Conservation (phyloP, 2,888 invertebrate species). For the Drosophila buzzatii region DNA sequence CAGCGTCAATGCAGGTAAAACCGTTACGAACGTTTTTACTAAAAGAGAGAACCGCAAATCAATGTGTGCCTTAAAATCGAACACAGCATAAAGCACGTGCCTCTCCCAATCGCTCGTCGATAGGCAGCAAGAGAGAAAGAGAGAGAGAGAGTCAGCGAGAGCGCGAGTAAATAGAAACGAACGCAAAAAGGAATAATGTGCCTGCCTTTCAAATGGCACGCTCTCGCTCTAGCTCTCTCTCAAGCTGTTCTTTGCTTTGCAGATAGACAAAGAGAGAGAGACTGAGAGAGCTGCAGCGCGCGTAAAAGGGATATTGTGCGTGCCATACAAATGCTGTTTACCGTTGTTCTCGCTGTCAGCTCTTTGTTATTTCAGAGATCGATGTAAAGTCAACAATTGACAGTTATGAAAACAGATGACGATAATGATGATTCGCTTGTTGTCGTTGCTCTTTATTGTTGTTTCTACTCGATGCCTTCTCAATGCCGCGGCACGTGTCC, state of each 20-base stretch:
- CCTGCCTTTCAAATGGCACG: slow-evolving; percentile 49
- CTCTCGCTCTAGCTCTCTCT: slow-evolving; percentile 11
- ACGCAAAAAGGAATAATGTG: slow-evolving; percentile 47
- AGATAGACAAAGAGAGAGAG: slow-evolving; percentile 23
- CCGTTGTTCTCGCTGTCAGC: slow-evolving; percentile 39
- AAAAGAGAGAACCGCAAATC: slow-evolving; percentile 54
- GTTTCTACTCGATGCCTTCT: slow-evolving; percentile 3
- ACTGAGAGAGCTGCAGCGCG: background rate
- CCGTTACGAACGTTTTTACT: slow-evolving; percentile 42
- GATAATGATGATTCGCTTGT: slow-evolving; percentile 50
- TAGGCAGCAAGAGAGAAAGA: background rate
- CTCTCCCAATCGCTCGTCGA: slow-evolving; percentile 6
- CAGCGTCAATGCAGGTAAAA: slow-evolving; percentile 55
- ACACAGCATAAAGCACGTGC: slow-evolving; percentile 38
- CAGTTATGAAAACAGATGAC: slow-evolving; percentile 79
- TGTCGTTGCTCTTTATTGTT: slow-evolving; percentile 6
- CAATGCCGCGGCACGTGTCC: slow-evolving; percentile 30
- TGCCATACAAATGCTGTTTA: slow-evolving; percentile 60
- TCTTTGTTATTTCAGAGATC: slow-evolving; percentile 51
- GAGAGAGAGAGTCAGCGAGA: background rate
- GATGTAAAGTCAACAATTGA: slow-evolving; percentile 77
- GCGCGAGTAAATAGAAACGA: background rate
- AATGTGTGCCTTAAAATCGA: slow-evolving; percentile 45
- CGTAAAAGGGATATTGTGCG: slow-evolving; percentile 50
- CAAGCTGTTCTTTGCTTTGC: slow-evolving; percentile 10